These are phyloP conservation scores for Oxygymnocypris stewartii DNA, from an alignment of 2,113 vertebrate species.

Conservation along the genomic window DNA sequence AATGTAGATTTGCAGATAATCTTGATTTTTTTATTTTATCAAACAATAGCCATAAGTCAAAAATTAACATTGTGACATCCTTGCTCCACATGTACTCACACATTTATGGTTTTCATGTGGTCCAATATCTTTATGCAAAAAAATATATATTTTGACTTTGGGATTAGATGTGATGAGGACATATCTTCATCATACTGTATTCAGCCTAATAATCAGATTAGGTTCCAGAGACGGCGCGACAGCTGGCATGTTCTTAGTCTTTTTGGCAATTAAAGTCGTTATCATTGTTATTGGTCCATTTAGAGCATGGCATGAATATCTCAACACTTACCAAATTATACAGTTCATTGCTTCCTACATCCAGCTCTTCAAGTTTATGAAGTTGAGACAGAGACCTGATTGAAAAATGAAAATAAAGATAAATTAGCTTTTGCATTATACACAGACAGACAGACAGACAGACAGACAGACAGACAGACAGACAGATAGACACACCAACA, in stretches of 20 bases:
- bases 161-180: too few relatives aligned
- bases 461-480: too few relatives aligned
- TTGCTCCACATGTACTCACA: too few relatives aligned
- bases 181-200: not conserved
- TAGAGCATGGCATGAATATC: not conserved
- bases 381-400: constrained; percentile 90
- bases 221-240: not conserved
- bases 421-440: not conserved
- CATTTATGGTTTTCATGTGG: too few relatives aligned
- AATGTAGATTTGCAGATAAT: too few relatives aligned
- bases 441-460: not conserved
- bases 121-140: too few relatives aligned
- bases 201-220: not conserved
- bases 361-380: constrained; percentile 92
- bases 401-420: not conserved
- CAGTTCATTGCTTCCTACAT: constrained; percentile 97
- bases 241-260: not conserved
- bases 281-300: not conserved
- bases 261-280: not conserved
- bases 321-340: constrained; percentile 86
- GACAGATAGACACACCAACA: not conserved
- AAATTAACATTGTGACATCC: too few relatives aligned
- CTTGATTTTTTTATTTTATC: too few relatives aligned
- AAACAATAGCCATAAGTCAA: too few relatives aligned
- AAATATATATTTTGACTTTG: too few relatives aligned